A percentile compares a stretch with the other conserved stretches of the same genome.
Conservation (phyloP, 2,888 invertebrate genomes). For the Sacculina carcini region DNA sequence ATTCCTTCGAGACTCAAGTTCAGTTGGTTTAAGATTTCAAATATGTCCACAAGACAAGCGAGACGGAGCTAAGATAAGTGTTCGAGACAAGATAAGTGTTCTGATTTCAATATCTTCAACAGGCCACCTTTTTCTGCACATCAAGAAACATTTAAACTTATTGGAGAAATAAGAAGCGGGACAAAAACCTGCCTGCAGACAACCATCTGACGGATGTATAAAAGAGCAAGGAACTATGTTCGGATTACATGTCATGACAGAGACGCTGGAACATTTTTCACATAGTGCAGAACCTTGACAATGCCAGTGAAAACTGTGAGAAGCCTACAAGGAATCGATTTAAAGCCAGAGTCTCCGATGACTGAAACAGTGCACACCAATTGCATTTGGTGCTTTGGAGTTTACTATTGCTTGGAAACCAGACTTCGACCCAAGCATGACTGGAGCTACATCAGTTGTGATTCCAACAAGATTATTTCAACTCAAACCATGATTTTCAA, state of each 20-base stretch:
- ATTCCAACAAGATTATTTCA: no score
- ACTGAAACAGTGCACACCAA: no score
- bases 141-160: neutral
- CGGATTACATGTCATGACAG: neutral
- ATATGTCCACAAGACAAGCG: no score
- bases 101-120: conserved; percentile 2
- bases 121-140: neutral
- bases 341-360: conserved; percentile 1
- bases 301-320: no score
- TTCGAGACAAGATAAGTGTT: no score
- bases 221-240: conserved; percentile 1
- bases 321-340: conserved; percentile 2
- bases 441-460: no score
- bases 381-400: no score
- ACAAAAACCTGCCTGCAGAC: neutral
- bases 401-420: no score
- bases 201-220: neutral
- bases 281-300: neutral
- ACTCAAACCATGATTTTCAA: no score
- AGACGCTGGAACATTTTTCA: conserved; percentile 2
- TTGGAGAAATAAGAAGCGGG: neutral
- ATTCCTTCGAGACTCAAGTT: conserved; percentile 4
- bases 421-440: no score
- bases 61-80: neutral
- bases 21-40: neutral